A percentile compares a stretch with the other conserved stretches of the same genome.
Conservation (phyloP, 2,888 invertebrate genomes). For the Lasioglossum zephyrum region DNA sequence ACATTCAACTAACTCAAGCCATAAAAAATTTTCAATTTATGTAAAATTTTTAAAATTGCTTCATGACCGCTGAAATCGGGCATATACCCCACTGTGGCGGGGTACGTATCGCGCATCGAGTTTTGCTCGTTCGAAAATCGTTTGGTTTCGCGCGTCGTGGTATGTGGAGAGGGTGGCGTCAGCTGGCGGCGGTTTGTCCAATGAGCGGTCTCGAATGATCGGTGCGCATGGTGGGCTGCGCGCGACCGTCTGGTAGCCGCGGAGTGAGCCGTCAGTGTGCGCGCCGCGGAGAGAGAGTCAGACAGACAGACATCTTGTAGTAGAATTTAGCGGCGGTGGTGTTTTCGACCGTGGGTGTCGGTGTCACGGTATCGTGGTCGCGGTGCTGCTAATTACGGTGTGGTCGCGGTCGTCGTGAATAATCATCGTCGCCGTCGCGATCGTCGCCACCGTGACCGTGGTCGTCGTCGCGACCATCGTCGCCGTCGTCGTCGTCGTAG, state of each 20-base stretch:
- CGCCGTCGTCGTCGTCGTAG: slow-evolving; percentile 36
- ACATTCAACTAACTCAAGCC: no score
- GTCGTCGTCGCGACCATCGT: slow-evolving; percentile 54
- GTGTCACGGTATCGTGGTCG: slow-evolving; percentile 71
- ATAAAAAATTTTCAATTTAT: no score
- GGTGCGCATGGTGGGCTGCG: slow-evolving; percentile 80
- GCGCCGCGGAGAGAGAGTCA: slow-evolving; percentile 80
- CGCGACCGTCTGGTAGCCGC: slow-evolving; percentile 75
- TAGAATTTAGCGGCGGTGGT: slow-evolving; percentile 82
- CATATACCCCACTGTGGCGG: no score
- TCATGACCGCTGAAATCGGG: no score
- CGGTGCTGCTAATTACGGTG: slow-evolving; percentile 70
- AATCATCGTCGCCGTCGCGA: slow-evolving; percentile 46
- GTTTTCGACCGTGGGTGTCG: slow-evolving; percentile 76
- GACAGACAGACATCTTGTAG: slow-evolving; percentile 82
- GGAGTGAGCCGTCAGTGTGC: slow-evolving; percentile 79
- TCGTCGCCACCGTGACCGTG: slow-evolving; percentile 50
- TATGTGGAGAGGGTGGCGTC: slow-evolving; percentile 59
- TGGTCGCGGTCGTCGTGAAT: slow-evolving; percentile 64
- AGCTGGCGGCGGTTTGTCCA: slow-evolving; percentile 61
- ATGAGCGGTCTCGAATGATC: slow-evolving; percentile 78
- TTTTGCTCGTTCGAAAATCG: no score
- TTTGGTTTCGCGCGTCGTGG: slow-evolving; percentile 41
- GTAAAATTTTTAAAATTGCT: no score
- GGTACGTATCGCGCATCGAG: no score